Base-by-base conservation (phyloP, 2,113 vertebrate genomes). In the Rhizomys pruinosus region DNA sequence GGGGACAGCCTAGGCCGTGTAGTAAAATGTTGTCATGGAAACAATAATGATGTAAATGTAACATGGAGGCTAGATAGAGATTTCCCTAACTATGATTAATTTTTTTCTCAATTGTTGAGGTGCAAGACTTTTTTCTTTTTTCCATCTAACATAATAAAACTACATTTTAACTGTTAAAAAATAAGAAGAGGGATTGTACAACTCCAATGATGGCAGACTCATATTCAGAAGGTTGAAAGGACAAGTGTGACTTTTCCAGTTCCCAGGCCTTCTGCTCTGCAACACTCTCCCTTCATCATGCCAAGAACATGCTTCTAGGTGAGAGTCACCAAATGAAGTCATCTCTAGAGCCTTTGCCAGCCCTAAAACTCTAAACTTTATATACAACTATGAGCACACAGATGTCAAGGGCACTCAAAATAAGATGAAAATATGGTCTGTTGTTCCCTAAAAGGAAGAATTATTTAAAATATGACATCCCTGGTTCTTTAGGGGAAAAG, bases 291-390 rank as follows among this genome's bases (percentile, higher is more conserved):
- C 68, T 86, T 84, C 23, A 9, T 86, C 81, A 88, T 37, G 23
- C 47, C 77, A 69, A 87, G 64, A 90, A 69, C 47, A 61, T 32
- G 42, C 64, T 68, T 39, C 9, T 25, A 68, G 23, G 64, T 77
- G 39, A 92, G 72, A 82, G 47, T 78, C 84, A 64, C 47, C 4
- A 3, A 7, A 37, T 16, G 72, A 95, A 66, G 19, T 37, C n/a
- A 78, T 52, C 22, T 37, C 42, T 22, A 39, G 52, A 20, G 23
- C 57, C 7, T 64, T 69, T 86, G 68, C 69, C 87, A 95, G 59
- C 61, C 84, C 25, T 44, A 37, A 72, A 77, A 27, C 42, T 91
- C 93, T 86, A n/a, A 11, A 84, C 72, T 92, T 73, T 85, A 80
- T 9, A 12, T 52, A 29, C 34, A 87, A 87, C 39, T 27, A 19